Conservation (phyloP, 2,113 vertebrate species). For the Mobula birostris region DNA sequence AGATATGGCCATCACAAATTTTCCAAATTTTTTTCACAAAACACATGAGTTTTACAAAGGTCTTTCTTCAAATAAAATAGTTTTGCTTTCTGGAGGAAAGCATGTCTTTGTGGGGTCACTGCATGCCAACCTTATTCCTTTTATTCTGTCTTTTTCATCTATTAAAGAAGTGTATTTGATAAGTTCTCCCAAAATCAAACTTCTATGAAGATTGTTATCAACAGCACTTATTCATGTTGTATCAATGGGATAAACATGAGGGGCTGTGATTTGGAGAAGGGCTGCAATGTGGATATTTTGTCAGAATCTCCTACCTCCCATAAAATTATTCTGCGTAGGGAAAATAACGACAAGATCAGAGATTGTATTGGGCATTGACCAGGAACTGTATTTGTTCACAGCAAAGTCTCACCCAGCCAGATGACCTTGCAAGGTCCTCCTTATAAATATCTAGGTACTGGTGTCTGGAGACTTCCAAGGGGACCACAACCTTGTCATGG, state of each 20-base stretch:
- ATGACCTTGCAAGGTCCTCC: too few relatives aligned
- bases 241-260: neutral
- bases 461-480: too few relatives aligned
- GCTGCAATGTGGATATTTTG: neutral
- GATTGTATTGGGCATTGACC: neutral
- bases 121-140: constrained; percentile 7
- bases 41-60: neutral
- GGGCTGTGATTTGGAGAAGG: too few relatives aligned
- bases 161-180: neutral
- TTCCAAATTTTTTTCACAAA: neutral
- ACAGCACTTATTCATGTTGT: neutral
- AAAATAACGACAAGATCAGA: neutral
- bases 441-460: too few relatives aligned
- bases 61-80: neutral
- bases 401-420: too few relatives aligned
- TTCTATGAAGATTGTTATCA: neutral
- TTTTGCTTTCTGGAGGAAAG: neutral
- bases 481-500: too few relatives aligned
- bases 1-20: neutral
- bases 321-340: neutral
- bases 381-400: too few relatives aligned
- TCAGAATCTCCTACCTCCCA: neutral
- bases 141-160: constrained; percentile 5
- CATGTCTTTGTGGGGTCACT: neutral
- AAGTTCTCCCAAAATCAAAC: constrained; percentile 5